Evolutionary conservation across 2,888 invertebrate species (phyloP), one percentile per base, ranked within the genome.

Genomic region (Cheilosia pagana): DNA sequence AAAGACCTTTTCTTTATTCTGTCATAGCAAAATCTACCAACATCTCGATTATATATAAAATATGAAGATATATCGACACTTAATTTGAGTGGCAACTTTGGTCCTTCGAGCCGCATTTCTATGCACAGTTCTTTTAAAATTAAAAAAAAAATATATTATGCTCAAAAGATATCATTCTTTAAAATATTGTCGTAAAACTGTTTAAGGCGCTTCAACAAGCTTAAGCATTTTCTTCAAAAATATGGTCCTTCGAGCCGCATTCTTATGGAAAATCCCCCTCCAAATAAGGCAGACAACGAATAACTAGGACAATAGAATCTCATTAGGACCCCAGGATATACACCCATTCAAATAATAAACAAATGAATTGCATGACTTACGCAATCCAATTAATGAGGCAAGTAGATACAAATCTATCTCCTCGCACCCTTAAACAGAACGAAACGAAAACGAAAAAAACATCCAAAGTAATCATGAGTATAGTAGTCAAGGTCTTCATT

Each of bases 401-500:
- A 43, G 53, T 25, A 77, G 76, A 77, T 68, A 77, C n/a, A 28
- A 62, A 77, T 77, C 68, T 76, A 16, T 8, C 60, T 35, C 41
- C 14, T 39, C 21, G 35, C 68, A 53, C 76, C 60, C 60, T 12
- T 31, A 19, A 14, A n/a, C 1, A n/a, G n/a, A n/a, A 43, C n/a
- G 39, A 62, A 48, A 19, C 8, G 65, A 59, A 41, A 48, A 60
- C 23, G 57, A 55, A 16, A 8, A 50, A 39, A 16, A 4, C 8
- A 59, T 21, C 14, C n/a, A 53, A 60, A 55, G 28, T 67, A 72
- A 57, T 74, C 78, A 79, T 50, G 52, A 57, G 68, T 48, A 75
- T 60, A 45, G 68, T 48, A 75, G 60, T 75, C 60, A 79, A 76
- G 70, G 75, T 75, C 81, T 75, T 85, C 81, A 85, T 85, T 67